Evolutionary conservation across 2,113 vertebrate species (phyloP).

Genomic region (Brachirus orientalis): DNA sequence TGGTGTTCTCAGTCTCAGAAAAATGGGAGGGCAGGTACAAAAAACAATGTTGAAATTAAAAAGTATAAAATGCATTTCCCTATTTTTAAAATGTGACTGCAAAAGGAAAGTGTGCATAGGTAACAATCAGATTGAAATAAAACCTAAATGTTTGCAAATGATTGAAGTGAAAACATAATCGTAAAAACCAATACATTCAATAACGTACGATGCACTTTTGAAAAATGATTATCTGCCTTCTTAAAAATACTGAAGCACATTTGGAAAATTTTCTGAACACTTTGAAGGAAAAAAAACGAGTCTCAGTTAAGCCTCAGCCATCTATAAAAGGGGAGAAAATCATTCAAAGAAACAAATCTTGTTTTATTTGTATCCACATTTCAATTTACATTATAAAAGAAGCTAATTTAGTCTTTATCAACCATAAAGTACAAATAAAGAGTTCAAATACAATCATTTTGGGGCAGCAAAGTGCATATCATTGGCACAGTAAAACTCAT

Average conservation of each 20-base stretch:
- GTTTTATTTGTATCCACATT: conserved; percentile 67
- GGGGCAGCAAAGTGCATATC: conserved; percentile 76
- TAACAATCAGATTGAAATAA: conserved; percentile 72
- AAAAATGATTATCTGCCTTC: conserved; percentile 75
- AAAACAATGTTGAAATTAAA: conserved; percentile 58
- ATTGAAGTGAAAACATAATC: conserved; percentile 65
- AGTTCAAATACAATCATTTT: conserved; percentile 73
- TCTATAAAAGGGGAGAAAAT: conserved; percentile 55
- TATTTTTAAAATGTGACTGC: conserved; percentile 76
- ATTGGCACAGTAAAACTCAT: conserved; percentile 73
- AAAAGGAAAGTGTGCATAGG: conserved; percentile 75
- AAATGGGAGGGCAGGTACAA: conserved; percentile 75
- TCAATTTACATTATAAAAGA: conserved; percentile 63
- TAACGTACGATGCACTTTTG: conserved; percentile 72
- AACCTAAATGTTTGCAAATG: conserved; percentile 57
- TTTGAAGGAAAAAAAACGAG: conserved; percentile 13
- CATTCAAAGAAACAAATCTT: conserved; percentile 49
- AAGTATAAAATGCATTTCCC: conserved; percentile 79
- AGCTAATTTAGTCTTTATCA: conserved; percentile 69
- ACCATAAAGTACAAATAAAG: conserved; percentile 63
- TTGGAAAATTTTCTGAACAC: conserved; percentile 46
- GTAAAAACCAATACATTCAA: conserved; percentile 84
- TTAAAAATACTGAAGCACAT: conserved; percentile 67
- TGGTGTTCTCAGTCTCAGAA: conserved; percentile 78
- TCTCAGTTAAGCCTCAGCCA: conserved; percentile 44